Evolutionary conservation across 2,888 invertebrate genomes (phyloP), one percentile per base, ranked within the genome.

Genomic region (Pristionchus maxplancki): DNA sequence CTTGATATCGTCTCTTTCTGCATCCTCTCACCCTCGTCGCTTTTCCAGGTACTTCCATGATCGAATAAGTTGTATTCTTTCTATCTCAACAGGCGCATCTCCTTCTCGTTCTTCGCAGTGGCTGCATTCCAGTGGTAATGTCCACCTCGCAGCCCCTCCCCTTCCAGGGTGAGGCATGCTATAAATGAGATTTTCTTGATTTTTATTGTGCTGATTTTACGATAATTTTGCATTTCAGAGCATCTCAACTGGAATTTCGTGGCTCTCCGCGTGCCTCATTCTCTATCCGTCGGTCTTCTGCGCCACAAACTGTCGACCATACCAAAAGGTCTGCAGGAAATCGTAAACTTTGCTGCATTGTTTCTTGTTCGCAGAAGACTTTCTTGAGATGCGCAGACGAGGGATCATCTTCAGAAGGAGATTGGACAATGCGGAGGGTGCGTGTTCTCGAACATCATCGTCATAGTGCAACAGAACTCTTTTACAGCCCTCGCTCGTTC

Each of bases 191-290:
- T 20, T 44, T n/a, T 44, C 40, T 24, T 78, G 34, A 34, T 24
- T 20, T 4, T 78, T 78, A 8, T n/a, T 40, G 8, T 40, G 78
- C 20, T 24, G 37, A 13, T 40, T 40, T 78, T 4, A 44, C 67
- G n/a, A n/a, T 67, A 24, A 20, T 34, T 17, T 34, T 34, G 34
- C 15, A 34, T 67, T 34, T 34, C 34, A 83, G 82, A 83, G 9
- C 34, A 83, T 6, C 82, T 83, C 82, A 53, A 83, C 37, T 83
- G 82, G 82, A 83, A 34, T 17, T 34, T 53, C 8, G 82, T 34
- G 9, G 1, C 82, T 53, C 82, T 83, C n/a, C 82, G 82, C 17
- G 53, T 83, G 31, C 53, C 82, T 5, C 53, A 53, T 15, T 34
- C 50, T 28, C n/a, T n/a, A n/a, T 34, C 82, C 34, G 20, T 83